Evolutionary conservation across 1,140 invertebrate genomes (phyloP).

Genomic region (Mamestra configurata): DNA sequence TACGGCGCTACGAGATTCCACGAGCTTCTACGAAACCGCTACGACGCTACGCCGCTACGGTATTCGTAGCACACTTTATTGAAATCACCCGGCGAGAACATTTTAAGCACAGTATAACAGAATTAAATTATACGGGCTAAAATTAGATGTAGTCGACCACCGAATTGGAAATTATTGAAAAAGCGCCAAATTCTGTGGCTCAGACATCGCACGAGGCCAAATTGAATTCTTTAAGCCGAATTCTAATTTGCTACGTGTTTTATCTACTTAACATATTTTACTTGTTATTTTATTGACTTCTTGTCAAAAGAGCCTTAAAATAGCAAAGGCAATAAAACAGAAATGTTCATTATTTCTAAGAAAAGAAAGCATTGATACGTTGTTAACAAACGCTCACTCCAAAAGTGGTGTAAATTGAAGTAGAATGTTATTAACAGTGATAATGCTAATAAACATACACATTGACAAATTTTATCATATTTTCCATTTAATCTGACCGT

Average conservation of each 20-base stretch:
- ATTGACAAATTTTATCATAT: not conserved
- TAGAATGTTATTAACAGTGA: too few relatives aligned
- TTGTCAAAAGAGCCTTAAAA: not conserved
- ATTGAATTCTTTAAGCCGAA: conserved; percentile 44
- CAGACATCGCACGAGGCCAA: conserved; percentile 12
- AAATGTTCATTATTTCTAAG: too few relatives aligned
- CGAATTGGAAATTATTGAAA: conserved; percentile 42
- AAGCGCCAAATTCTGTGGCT: conserved; percentile 40
- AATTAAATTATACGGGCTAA: conserved; percentile 34
- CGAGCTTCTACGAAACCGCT: too few relatives aligned
- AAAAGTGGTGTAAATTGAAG: too few relatives aligned
- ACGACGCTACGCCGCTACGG: conserved; percentile 16
- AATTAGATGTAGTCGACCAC: conserved; percentile 45
- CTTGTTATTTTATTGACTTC: not conserved
- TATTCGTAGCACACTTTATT: not conserved
- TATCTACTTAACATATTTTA: conserved; percentile 1
- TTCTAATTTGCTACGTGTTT: conserved; percentile 37
- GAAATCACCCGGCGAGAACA: not conserved
- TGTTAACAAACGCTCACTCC: too few relatives aligned
- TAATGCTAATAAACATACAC: not conserved
- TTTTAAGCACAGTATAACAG: not conserved
- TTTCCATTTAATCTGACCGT: not conserved
- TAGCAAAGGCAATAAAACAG: too few relatives aligned
- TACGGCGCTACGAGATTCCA: not conserved
- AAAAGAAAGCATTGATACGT: too few relatives aligned